phyloP scores from a whole-genome alignment of 2,797 vertebrate genomes.

The Chelon auratus region DNA sequence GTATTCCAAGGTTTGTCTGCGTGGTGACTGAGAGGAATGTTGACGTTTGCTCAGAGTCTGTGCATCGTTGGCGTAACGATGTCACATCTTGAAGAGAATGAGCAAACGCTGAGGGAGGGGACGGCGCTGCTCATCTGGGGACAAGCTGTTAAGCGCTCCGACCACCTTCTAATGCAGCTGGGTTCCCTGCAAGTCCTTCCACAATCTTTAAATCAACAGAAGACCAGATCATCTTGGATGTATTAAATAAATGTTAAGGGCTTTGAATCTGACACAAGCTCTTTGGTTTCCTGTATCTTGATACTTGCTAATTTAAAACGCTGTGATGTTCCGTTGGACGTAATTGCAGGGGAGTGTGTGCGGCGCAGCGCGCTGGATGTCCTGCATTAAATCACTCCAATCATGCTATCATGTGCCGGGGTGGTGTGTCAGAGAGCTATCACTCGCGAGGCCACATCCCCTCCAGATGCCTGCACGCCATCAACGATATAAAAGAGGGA shows the following conservation, averaged over 20 bases:
- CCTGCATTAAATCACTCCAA: constrained; percentile 59
- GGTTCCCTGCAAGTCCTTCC: background rate
- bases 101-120: background rate
- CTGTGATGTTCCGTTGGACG: constrained; percentile 21
- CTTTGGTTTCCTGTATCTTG: constrained; percentile 36
- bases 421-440: constrained; percentile 55
- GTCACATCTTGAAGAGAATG: constrained; percentile 36
- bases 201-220: constrained; percentile 9
- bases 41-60: constrained; percentile 50
- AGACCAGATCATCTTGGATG: constrained; percentile 12
- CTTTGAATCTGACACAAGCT: constrained; percentile 18
- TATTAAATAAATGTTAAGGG: constrained; percentile 36
- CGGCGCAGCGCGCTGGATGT: constrained; percentile 31
- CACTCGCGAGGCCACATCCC: constrained; percentile 55
- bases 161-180: background rate
- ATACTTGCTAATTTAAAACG: constrained; percentile 20
- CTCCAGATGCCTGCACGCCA: constrained; percentile 58
- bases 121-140: constrained; percentile 54
- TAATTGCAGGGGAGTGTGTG: constrained; percentile 48
- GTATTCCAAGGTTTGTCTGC: constrained; percentile 34
- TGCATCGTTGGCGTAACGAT: constrained; percentile 37
- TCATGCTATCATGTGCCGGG: constrained; percentile 52
- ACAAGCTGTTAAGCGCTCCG: constrained; percentile 50
- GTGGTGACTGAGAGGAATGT: constrained; percentile 60
- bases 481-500: constrained; percentile 58